Evolutionary conservation across 2,113 vertebrate genomes (phyloP), one percentile per base, ranked within the genome.

Genomic region (Eira barbara): DNA sequence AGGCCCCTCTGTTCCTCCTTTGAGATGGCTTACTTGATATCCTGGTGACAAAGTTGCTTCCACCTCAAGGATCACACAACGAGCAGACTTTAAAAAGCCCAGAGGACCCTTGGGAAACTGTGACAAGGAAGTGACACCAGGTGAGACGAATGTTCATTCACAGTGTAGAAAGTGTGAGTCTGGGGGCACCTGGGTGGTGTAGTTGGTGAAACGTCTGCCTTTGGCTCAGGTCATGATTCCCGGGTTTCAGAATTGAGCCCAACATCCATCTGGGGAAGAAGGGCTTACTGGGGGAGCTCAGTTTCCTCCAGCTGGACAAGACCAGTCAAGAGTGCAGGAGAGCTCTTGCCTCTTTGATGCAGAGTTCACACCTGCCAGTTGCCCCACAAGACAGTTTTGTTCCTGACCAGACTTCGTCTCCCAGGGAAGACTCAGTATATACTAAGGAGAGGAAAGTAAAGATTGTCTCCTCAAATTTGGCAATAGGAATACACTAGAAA

Each of bases 281-380:
- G 39, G 36, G 31, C 18, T 21, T 13, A 10, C 20, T 2, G 2
- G 2, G 4, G 91, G 25, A 21, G 36, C 27, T 29, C 10, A 7
- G 42, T 17, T 3, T 42, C 31, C 0, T 0, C 11, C 1, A 29
- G 8, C 13, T 7, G 25, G 45, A 10, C 23, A 1, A 42, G 76
- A 57, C 2, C 65, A 49, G 69, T 21, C 52, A 21, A 12, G 15
- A 36, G 63, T 34, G 29, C 21, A 2, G 29, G 13, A 21, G 15
- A 18, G 2, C 67, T 31, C 9, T 18, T 13, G 14, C 25, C 3
- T 15, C n/a, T 57, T 21, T 39, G 47, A 87, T 59, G 17, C 83
- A 23, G 1, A 86, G 34, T 5, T 76, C 65, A 34, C 15, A 23
- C 59, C 74, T 67, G 36, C 59, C 76, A 29, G 4, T 23, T 23